phyloP scores from a whole-genome alignment of 2,113 vertebrate species.

The Crypturellus undulatus region DNA sequence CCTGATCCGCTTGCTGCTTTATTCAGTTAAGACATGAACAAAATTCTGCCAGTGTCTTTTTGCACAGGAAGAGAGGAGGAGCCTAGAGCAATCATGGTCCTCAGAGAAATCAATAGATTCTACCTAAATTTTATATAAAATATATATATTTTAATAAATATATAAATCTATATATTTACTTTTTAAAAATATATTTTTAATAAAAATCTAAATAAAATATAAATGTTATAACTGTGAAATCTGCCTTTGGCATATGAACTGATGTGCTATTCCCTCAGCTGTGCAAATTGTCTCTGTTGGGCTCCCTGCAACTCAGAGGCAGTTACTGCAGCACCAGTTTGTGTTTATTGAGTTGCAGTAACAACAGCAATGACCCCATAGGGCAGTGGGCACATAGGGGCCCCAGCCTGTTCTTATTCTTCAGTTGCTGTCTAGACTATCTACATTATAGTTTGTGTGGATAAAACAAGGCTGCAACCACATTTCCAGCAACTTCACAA shows the following conservation, averaged over 20 bases:
- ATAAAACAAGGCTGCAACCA: background rate
- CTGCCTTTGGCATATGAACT: background rate
- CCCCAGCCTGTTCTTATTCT: background rate
- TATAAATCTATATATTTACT: no score
- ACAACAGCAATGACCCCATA: background rate
- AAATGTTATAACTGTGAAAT: background rate
- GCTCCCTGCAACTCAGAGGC: background rate
- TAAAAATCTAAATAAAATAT: background rate
- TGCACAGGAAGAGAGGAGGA: background rate
- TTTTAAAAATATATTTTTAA: no score
- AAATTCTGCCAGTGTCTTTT: background rate
- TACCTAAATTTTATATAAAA: background rate
- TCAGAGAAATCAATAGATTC: background rate
- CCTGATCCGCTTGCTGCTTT: background rate
- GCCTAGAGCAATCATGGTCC: background rate
- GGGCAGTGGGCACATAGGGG: fast-evolving
- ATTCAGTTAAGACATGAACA: background rate
- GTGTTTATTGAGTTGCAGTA: background rate
- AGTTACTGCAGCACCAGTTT: background rate
- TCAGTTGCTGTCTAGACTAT: background rate
- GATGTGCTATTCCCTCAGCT: background rate
- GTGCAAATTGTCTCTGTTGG: background rate
- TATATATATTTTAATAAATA: no score
- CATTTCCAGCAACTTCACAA: background rate
- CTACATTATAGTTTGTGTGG: background rate